Evolutionary conservation across 2,888 invertebrate genomes (phyloP).

Genomic region (Phrixothrix hirtus): DNA sequence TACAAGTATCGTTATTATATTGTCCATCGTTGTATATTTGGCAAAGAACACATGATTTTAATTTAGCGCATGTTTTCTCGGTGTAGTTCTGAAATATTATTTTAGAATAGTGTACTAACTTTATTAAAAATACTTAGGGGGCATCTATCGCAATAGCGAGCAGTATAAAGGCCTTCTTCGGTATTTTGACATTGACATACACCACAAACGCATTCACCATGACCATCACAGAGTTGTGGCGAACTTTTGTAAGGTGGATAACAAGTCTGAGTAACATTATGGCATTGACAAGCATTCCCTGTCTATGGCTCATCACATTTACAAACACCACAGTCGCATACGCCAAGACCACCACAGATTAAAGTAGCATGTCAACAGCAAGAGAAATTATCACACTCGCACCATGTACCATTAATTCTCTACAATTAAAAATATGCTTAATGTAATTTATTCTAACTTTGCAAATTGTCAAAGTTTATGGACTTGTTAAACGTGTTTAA

Average conservation of each 20-base stretch:
- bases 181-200: conserved; percentile 78
- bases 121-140: conserved; percentile 81
- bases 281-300: conserved; percentile 84
- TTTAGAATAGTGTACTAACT: too few relatives aligned
- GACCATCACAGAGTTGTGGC: conserved; percentile 74
- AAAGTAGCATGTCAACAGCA: conserved; percentile 83
- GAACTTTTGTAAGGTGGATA: conserved; percentile 65
- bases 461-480: too few relatives aligned
- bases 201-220: conserved; percentile 91
- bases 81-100: conserved; percentile 83
- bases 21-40: conserved; percentile 84
- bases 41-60: conserved; percentile 93
- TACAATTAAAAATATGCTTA: conserved; percentile 44
- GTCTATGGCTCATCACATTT: conserved; percentile 79
- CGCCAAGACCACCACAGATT: conserved; percentile 83
- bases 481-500: too few relatives aligned
- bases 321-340: conserved; percentile 88
- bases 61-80: conserved; percentile 86
- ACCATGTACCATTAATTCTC: conserved; percentile 77
- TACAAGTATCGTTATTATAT: conserved; percentile 66
- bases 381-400: conserved; percentile 95
- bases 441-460: too few relatives aligned
- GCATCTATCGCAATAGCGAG: conserved; percentile 91
- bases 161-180: conserved; percentile 74
- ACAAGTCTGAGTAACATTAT: conserved; percentile 74